Conservation (phyloP, 2,888 invertebrate genomes). For the Pristionchus fissidentatus region DNA sequence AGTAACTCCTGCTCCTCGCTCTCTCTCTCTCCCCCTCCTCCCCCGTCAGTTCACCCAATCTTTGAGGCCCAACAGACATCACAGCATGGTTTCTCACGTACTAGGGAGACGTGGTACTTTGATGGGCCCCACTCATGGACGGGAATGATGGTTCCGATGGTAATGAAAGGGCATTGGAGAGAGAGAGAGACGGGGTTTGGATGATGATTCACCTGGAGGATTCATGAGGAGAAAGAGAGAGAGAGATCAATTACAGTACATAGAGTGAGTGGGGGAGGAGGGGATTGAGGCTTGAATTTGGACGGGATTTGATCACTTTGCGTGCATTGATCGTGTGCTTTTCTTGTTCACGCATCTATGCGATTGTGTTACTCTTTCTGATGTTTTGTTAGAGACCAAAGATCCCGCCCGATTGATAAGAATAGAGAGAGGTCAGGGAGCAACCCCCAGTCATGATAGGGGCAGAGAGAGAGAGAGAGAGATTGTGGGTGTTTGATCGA, state of each 20-base stretch:
- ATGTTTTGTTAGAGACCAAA: too few species aligned
- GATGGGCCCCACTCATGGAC: background rate
- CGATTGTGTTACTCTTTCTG: too few species aligned
- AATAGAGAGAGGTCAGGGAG: conserved; percentile 4
- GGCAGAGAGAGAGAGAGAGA: background rate
- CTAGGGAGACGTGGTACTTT: background rate
- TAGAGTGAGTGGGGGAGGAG: background rate
- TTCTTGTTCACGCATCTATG: too few species aligned
- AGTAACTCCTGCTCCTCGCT: background rate
- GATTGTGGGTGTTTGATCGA: background rate
- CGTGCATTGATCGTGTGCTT: too few species aligned
- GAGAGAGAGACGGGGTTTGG: background rate
- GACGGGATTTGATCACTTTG: background rate
- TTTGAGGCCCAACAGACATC: background rate
- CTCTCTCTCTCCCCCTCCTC: background rate
- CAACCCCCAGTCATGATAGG: background rate
- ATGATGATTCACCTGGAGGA: conserved; percentile 1
- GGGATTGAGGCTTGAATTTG: background rate
- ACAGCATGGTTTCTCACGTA: background rate
- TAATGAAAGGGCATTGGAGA: background rate
- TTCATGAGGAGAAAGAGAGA: background rate
- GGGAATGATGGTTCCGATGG: background rate
- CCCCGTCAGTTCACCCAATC: background rate
- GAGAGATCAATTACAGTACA: conserved; percentile 15
- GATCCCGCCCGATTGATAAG: conserved; percentile 20